Conservation (phyloP, 1,140 invertebrate species). For the Bacillus rossius region DNA sequence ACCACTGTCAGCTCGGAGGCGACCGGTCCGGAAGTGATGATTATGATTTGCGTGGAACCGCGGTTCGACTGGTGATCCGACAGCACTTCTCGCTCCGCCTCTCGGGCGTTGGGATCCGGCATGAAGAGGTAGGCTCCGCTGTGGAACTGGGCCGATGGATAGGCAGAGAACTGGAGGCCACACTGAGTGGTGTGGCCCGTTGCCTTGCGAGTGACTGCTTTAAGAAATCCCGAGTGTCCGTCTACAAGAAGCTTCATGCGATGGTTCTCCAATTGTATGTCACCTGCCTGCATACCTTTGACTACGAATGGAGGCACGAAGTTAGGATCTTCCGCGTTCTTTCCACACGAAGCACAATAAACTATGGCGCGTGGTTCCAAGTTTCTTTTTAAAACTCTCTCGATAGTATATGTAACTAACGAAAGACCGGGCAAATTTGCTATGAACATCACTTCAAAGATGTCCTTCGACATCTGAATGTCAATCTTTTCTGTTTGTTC, state of each 20-base stretch:
- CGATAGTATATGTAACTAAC: slow-evolving; percentile 62
- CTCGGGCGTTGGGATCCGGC: slow-evolving; percentile 70
- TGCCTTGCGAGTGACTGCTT: slow-evolving; percentile 68
- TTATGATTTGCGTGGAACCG: slow-evolving; percentile 51
- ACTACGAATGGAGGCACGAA: slow-evolving; percentile 47
- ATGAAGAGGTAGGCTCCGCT: slow-evolving; percentile 96
- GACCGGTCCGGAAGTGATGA: slow-evolving; percentile 76
- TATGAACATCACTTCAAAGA: slow-evolving; percentile 73
- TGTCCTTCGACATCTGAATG: slow-evolving; percentile 53
- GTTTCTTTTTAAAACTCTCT: slow-evolving; percentile 46
- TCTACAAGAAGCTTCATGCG: slow-evolving; percentile 72
- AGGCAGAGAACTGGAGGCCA: slow-evolving; percentile 75
- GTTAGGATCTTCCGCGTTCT: slow-evolving; percentile 1
- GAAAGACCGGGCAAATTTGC: slow-evolving; percentile 69
- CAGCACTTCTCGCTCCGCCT: slow-evolving; percentile 66
- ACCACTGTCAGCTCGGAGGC: slow-evolving; percentile 75
- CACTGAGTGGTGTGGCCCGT: slow-evolving; percentile 67
- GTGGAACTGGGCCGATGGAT: slow-evolving; percentile 83
- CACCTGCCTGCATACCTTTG: slow-evolving; percentile 68
- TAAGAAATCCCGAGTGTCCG: slow-evolving; percentile 72
- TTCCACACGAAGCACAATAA: slow-evolving; percentile 11
- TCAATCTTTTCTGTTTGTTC: neutral
- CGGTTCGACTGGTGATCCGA: slow-evolving; percentile 54
- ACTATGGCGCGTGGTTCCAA: slow-evolving; percentile 27
- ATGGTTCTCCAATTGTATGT: slow-evolving; percentile 82